Base-by-base conservation (phyloP, 2,797 vertebrate genomes). In the Sebastolobus altivelis region DNA sequence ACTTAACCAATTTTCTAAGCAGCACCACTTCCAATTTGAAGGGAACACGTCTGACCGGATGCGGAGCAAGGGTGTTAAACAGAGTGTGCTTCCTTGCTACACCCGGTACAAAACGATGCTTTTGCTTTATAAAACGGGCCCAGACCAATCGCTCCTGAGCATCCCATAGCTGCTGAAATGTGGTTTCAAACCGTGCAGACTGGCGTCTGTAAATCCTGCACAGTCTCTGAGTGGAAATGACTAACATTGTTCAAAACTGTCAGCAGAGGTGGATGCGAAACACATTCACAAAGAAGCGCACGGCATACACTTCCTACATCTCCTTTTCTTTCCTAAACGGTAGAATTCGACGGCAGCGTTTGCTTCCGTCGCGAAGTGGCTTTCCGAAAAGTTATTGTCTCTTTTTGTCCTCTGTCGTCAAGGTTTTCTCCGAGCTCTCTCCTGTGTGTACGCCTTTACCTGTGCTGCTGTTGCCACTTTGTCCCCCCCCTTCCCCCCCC, bases 201-300 rank as follows among this genome's bases (percentile, higher is more conserved):
- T 56, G 80, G 73, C 73, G 52, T 65, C 75, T 80, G 91, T 69
- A 66, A 88, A 87, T 78, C 88, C 86, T 62, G 81, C 83, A 78
- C 81, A 49, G 79, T 76, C 67, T 85, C 78, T 40, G 71, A 72
- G 79, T 85, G 86, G 80, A 89, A 86, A 89, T 85, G 87, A 88
- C 72, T 81, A 81, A 89, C 79, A 85, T 88, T 75, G 87, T 91
- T 88, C 84, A 77, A 83, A 86, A 83, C 75, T 84, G 84, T 90
- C 84, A 80, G 87, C 82, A 83, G 88, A 91, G 88, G 89, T 87
- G 91, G 85, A 91, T 83, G 85, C 69, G 59, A 87, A 86, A 87
- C 91, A 85, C 88, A 82, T 75, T 88, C 91, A 87, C 81, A 71
- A 75, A 87, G 85, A 90, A 90, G 86, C 75, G 72, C 81, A 74